Evolutionary conservation across 2,113 vertebrate genomes (phyloP), one percentile per base, ranked within the genome.

Genomic region (Leuciscus idus): DNA sequence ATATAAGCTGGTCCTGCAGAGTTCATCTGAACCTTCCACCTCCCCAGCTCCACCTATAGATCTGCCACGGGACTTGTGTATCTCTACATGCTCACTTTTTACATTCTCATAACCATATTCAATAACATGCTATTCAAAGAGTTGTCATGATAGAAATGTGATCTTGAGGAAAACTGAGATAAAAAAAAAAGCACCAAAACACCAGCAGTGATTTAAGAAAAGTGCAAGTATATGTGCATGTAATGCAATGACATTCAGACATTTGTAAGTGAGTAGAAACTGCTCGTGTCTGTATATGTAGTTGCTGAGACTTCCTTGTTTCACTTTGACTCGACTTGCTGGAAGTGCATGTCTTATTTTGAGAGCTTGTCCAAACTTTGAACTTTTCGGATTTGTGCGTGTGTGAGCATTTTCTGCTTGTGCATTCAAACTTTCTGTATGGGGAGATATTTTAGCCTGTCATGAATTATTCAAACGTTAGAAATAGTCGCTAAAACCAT

Each of bases 381-480:
- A 79, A 70, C 75, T 70, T 85, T 72, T n/a, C 9, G 23, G 46
- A 66, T 76, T 46, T 73, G 13, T 81, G 59, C 4, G 1, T 66
- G 48, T 59, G 52, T 73, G 30, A 81, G 59, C 76, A 59, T 81
- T 81, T 81, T 81, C n/a, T 81, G 79, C 79, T 81, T 59, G 61
- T 66, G 64, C 46, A 28, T 76, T 64, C 36, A 70, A 57, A 55
- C 64, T 70, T 30, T 43, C 64, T 52, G n/a, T 61, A 84, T 57
- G 76, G 75, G 50, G n/a, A 15, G 48, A 68, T 26, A 28, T 55
- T 81, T 59, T 21, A 79, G 52, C n/a, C 28, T 26, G 52, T 73
- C 77, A 61, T 81, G 33, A 86, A 81, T 73, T 81, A 86, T 86
- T 86, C 33, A 86, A 30, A 59, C 2, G 43, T 73, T 80, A 48